Base-by-base conservation (phyloP, 2,888 invertebrate genomes). In the Cheilosia grossa region DNA sequence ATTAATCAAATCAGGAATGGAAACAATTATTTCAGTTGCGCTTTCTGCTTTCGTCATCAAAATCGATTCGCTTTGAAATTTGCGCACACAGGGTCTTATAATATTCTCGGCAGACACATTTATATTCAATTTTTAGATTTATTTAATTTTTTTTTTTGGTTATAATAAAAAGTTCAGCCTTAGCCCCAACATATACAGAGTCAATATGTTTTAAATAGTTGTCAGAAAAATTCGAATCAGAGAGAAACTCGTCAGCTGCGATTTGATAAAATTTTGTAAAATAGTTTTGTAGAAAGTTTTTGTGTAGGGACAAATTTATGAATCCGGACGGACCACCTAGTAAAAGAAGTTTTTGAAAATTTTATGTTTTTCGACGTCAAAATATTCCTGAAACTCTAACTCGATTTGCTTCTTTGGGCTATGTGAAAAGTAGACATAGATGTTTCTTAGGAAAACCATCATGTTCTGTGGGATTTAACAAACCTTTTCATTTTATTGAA, bases 321-420 rank as follows among this genome's bases (percentile, higher is more conserved):
- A 59, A 77, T 59, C 27, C 59, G 27, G 9, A n/a, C n/a, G n/a
- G n/a, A n/a, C n/a, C n/a, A n/a, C n/a, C n/a, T n/a, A n/a, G n/a
- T n/a, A n/a, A 24, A 2, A 21, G 88, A 82, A 13, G 87, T 82
- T 63, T 87, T 87, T n/a, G 90, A 74, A 30, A 90, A 79, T 86
- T 89, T 89, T 58, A 61, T 89, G 88, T 1, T 87, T 87, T 81
- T 88, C 87, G 6, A 88, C 74, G 63, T 88, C 89, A 89, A 87
- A 87, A 82, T 88, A 89, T 15, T 61, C 69, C 75, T 89, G 89
- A 79, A 88, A 89, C 70, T 89, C 83, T 72, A 88, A 87, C n/a
- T 88, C 86, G 4, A 59, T 72, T 49, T 85, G 77, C 72, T 89
- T 77, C 86, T 90, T 90, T 30, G 87, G 74, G 80, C 90, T 89